phyloP scores from a whole-genome alignment of 1,140 invertebrate species.

The Babylonia areolata region DNA sequence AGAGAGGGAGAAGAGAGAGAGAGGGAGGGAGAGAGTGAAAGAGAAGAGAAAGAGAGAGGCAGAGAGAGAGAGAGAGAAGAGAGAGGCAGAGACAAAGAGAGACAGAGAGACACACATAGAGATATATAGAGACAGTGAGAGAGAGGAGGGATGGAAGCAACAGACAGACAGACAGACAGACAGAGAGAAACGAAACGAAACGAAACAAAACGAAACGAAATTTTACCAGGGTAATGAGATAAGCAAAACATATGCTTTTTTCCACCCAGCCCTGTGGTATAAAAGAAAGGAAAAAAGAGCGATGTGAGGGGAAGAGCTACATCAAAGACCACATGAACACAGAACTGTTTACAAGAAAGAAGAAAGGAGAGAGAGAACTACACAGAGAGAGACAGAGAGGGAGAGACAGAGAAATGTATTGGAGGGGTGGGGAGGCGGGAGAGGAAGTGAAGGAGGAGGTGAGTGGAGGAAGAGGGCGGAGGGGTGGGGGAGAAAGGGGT shows the following conservation, averaged over 20 bases:
- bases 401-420: neutral
- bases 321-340: no score
- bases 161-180: neutral
- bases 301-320: neutral
- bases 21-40: neutral
- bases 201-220: no score
- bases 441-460: neutral
- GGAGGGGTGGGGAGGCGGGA: neutral
- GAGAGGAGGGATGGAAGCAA: neutral
- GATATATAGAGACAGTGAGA: neutral
- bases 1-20: neutral
- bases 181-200: no score
- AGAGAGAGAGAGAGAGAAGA: neutral
- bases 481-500: neutral
- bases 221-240: no score
- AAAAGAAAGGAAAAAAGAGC: neutral
- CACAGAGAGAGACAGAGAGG: neutral
- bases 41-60: neutral
- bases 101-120: constrained; percentile 1
- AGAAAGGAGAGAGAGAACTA: neutral
- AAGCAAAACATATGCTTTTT: no score
- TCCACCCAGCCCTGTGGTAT: no score
- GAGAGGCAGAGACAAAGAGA: neutral
- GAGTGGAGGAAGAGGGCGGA: neutral
- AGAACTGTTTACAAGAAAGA: no score